phyloP scores from a whole-genome alignment of 92 coral and sea anemone genomes.

The Virgularia gustaviana region DNA sequence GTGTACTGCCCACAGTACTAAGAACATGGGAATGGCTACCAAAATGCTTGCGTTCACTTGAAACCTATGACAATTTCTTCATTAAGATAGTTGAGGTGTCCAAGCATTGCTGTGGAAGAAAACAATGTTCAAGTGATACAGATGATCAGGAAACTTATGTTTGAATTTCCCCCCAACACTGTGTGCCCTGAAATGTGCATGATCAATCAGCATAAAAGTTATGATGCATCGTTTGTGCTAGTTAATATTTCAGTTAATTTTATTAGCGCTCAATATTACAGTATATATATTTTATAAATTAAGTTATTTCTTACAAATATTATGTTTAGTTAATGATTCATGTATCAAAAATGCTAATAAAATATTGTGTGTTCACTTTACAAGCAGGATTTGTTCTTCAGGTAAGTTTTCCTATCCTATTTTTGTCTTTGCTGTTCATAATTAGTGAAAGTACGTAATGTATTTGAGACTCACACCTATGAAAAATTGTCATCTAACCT shows the following conservation, averaged over 20 bases:
- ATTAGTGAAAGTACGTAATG: too few relatives aligned
- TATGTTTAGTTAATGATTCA: background rate
- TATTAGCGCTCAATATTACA: too few relatives aligned
- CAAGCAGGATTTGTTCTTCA: constrained; percentile 20
- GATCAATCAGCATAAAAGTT: too few relatives aligned
- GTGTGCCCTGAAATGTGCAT: too few relatives aligned
- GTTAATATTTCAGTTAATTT: too few relatives aligned
- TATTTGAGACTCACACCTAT: too few relatives aligned
- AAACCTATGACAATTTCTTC: constrained; percentile 74
- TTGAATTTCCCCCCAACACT: too few relatives aligned
- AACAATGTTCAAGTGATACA: constrained; percentile 19
- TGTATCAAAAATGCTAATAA: constrained; percentile 31
- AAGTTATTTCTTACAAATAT: background rate
- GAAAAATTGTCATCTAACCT: too few relatives aligned
- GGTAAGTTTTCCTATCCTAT: constrained; percentile 18
- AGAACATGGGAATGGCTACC: constrained; percentile 97
- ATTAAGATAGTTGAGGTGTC: constrained; percentile 35
- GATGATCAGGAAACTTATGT: constrained; percentile 18
- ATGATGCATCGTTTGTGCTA: too few relatives aligned
- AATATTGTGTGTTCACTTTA: constrained; percentile 23
- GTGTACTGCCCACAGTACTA: constrained; percentile 60
- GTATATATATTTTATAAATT: too few relatives aligned
- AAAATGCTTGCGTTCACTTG: constrained; percentile 75
- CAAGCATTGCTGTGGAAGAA: constrained; percentile 27
- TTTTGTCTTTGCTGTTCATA: background rate